Base-by-base conservation (phyloP, 2,888 invertebrate genomes). In the Drosophila stalkeri region DNA sequence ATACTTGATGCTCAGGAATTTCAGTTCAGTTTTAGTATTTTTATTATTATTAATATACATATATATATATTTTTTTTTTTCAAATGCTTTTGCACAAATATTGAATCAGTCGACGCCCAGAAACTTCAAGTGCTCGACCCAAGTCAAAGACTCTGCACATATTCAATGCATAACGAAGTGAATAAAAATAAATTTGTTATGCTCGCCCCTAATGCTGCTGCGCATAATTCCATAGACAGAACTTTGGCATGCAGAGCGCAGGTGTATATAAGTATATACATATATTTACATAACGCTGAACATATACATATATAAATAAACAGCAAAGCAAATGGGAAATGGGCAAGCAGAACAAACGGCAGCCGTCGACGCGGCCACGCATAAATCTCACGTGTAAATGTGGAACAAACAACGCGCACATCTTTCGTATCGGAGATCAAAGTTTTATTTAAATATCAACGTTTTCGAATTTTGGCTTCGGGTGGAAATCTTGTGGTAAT, bases 251-350 rank as follows among this genome's bases (percentile, higher is more conserved):
- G 67, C 71, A 67, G 57, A 75, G 41, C 77, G 68, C 84, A 84
- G 84, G 84, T 84, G 83, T 72, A 68, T 64, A 61, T 71, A 62
- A 14, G 49, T 33, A 27, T 54, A 14, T 41, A 55, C 51, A 31
- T 51, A 55, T 72, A 77, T 71, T 68, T 68, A 76, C 80, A 77
- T 76, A 82, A 74, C 68, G 65, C 54, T 72, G 71, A 73, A 47
- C 77, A 75, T 85, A 87, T 82, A 87, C 85, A 85, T 85, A 75
- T 85, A 87, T 82, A 87, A 87, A 85, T 85, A 85, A 87, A 87
- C 82, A 63, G 55, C 64, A 46, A 57, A 72, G 70, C 64, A 46
- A 54, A 55, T 76, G 65, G 63, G 46, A 72, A 69, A 67, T 55
- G 47, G 44, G 64, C 60, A 55, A 64, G 39, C 52, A 75, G 59